Conservation (phyloP, 2,113 vertebrate genomes). For the Eudyptes chrysolophus region DNA sequence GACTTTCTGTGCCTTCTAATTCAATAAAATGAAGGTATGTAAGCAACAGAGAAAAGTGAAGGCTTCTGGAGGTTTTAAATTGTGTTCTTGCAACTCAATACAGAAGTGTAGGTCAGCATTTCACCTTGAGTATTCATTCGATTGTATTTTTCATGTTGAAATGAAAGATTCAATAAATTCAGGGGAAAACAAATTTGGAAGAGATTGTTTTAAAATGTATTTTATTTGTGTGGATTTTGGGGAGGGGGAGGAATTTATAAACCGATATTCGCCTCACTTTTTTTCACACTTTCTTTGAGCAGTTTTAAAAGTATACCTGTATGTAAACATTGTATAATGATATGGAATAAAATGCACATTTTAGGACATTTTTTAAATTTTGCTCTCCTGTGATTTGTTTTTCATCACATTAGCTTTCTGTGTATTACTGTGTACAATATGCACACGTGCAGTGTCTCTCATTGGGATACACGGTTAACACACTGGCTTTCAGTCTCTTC, state of each 20-base stretch:
- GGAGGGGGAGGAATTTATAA: slow-evolving; percentile 66
- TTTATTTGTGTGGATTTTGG: slow-evolving; percentile 56
- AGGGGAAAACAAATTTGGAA: slow-evolving; percentile 62
- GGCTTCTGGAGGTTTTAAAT: neutral
- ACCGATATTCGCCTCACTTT: slow-evolving; percentile 74
- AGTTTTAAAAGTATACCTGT: slow-evolving; percentile 84
- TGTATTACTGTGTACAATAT: neutral
- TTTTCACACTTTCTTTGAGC: slow-evolving; percentile 80
- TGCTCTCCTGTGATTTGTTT: slow-evolving; percentile 68
- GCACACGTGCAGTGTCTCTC: neutral
- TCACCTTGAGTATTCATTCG: slow-evolving; percentile 28
- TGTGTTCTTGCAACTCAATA: slow-evolving; percentile 42
- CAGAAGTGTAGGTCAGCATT: slow-evolving; percentile 59
- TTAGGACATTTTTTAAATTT: slow-evolving; percentile 85
- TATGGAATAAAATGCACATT: slow-evolving; percentile 90
- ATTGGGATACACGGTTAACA: fast-evolving
- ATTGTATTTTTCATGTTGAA: slow-evolving; percentile 68
- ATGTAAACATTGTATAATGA: slow-evolving; percentile 90
- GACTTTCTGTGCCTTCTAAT: slow-evolving; percentile 31
- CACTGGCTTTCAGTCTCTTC: neutral
- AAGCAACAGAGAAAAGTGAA: neutral
- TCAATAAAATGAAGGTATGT: neutral
- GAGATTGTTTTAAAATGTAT: slow-evolving; percentile 57
- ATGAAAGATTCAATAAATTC: slow-evolving; percentile 61
- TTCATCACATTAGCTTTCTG: neutral